Conservation (phyloP, 2,888 invertebrate genomes). For the Caradrina clavipalpis region DNA sequence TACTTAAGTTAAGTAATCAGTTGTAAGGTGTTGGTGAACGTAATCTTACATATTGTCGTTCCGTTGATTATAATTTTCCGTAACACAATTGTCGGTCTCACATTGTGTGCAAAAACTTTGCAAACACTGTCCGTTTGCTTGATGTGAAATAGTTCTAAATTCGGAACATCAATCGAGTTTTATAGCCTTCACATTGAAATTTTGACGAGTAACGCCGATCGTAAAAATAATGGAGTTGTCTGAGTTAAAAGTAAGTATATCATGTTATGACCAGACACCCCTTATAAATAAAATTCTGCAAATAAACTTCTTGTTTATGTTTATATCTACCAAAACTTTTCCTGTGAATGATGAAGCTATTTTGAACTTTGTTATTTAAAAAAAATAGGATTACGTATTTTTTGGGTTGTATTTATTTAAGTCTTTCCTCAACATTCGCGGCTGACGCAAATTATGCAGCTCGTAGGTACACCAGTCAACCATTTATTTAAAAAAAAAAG, state of each 20-base stretch:
- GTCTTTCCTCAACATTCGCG: conserved; percentile 7
- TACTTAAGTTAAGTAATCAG: conserved; percentile 12
- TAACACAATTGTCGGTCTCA: conserved; percentile 32
- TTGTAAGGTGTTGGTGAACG: conserved; percentile 18
- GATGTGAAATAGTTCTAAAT: conserved; percentile 65
- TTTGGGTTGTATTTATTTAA: conserved; percentile 9
- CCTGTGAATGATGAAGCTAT: conserved; percentile 7
- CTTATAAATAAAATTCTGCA: conserved; percentile 50
- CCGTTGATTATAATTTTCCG: conserved; percentile 28
- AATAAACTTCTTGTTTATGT: conserved; percentile 56
- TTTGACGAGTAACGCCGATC: conserved; percentile 66
- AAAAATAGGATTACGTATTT: conserved; percentile 25
- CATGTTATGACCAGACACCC: conserved; percentile 61
- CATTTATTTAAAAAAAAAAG: not conserved
- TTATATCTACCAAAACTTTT: conserved; percentile 43
- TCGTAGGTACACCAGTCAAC: not conserved
- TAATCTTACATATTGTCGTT: conserved; percentile 42
- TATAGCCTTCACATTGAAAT: conserved; percentile 73
- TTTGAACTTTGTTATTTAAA: conserved; percentile 24
- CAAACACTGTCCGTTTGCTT: conserved; percentile 42
- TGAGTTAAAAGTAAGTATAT: conserved; percentile 27
- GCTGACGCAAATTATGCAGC: conserved; percentile 14
- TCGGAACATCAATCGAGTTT: conserved; percentile 70
- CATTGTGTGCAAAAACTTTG: conserved; percentile 41
- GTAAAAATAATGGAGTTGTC: conserved; percentile 69